Evolutionary conservation across 1,140 invertebrate genomes (phyloP), one percentile per base, ranked within the genome.

Genomic region (Oryctes rhinoceros): DNA sequence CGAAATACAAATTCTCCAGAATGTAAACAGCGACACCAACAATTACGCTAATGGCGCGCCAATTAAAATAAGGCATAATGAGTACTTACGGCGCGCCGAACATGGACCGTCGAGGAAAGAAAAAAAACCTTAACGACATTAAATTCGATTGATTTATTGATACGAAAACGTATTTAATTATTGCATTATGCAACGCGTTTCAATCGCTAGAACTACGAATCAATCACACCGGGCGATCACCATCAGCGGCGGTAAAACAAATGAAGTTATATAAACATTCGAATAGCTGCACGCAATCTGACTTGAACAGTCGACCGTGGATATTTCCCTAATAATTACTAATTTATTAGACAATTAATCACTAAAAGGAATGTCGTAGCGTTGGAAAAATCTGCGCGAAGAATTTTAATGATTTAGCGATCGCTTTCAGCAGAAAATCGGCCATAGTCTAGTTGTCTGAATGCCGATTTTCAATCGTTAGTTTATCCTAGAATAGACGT

Each of bases 301-400:
- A 59, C 13, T 59, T 18, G 18, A 6, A 59, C n/a, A 15, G 53
- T n/a, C 53, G 15, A 18, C 5, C 18, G 53, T 18, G 15, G 53
- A 59, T 59, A 59, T 59, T 59, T 59, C n/a, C 53, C 53, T 59
- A 59, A 59, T 59, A 59, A 59, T 59, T 59, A 59, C 53, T 59
- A 59, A 18, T 59, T 59, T 59, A 59, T 59, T 59, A 59, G 15
- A 18, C 53, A 7, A 59, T 59, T 59, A 59, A 59, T 59, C 53
- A 59, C 53, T 59, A 59, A 59, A 18, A 59, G 53, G 53, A 59
- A 59, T 59, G 53, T 18, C 15, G 53, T 18, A 59, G 53, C 53
- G 15, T 18, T 59, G 18, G 53, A 59, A 59, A 59, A 59, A 59
- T 18, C 18, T 18, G 15, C 15, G 53, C 53, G 53, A 59, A 59